A percentile compares a stretch with the other conserved stretches of the same genome.
Evolutionary conservation across 1,140 invertebrate genomes (phyloP).

Genomic region (Sitophilus oryzae): DNA sequence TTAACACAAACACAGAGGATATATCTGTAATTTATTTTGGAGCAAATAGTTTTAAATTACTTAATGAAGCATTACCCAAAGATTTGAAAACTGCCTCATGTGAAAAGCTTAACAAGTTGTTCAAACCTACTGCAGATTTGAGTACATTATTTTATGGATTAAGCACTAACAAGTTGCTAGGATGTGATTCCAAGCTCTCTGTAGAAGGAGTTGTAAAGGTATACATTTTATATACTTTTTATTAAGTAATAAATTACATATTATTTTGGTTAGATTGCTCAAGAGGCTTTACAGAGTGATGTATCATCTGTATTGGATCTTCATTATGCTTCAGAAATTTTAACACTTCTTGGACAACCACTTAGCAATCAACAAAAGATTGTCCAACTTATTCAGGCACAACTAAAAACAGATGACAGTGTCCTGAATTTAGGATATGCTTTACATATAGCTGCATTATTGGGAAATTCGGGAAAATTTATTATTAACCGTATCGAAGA

Average conservation of each 20-base stretch:
- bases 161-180: slow-evolving; percentile 29
- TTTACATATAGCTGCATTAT: slow-evolving; percentile 69
- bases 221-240: slow-evolving; percentile 15
- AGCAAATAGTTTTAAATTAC: slow-evolving; percentile 31
- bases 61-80: slow-evolving; percentile 27
- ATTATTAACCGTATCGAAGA: slow-evolving; percentile 81
- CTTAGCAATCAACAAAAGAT: slow-evolving; percentile 37
- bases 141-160: slow-evolving; percentile 34
- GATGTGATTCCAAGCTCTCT: slow-evolving; percentile 35
- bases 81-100: slow-evolving; percentile 28
- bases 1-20: slow-evolving; percentile 28
- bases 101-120: slow-evolving; percentile 27
- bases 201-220: slow-evolving; percentile 35
- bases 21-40: slow-evolving; percentile 31
- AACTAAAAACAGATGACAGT: slow-evolving; percentile 40
- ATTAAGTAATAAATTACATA: slow-evolving; percentile 5
- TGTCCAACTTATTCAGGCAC: slow-evolving; percentile 32
- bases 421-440: slow-evolving; percentile 71
- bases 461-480: slow-evolving; percentile 60
- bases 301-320: slow-evolving; percentile 34
- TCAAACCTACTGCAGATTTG: slow-evolving; percentile 24
- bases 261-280: slow-evolving; percentile 30
- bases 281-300: slow-evolving; percentile 31
- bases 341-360: slow-evolving; percentile 29
- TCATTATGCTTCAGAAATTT: slow-evolving; percentile 36